Evolutionary conservation across 2,888 invertebrate genomes (phyloP).

Genomic region (Drosophila algonquin): DNA sequence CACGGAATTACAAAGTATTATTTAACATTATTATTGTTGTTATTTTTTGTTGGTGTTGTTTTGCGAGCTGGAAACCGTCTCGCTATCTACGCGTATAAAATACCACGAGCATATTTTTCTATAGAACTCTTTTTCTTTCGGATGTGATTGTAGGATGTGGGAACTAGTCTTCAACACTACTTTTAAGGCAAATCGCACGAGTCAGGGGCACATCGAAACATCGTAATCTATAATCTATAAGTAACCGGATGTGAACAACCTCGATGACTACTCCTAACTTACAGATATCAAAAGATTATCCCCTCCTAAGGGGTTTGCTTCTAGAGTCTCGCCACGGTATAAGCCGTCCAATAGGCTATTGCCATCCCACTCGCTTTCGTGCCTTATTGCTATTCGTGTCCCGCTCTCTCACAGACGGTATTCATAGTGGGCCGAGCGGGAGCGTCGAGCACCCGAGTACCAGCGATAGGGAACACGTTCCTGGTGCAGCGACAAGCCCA

Average conservation of each 20-base stretch:
- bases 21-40: conserved; percentile 16
- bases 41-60: conserved; percentile 8
- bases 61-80: conserved; percentile 16
- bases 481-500: conserved; percentile 52
- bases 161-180: conserved; percentile 42
- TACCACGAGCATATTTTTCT: not conserved
- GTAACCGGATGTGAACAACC: conserved; percentile 35
- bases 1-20: conserved; percentile 38
- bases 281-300: not conserved
- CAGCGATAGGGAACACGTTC: conserved; percentile 81
- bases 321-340: not conserved
- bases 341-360: conserved; percentile 1
- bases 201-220: conserved; percentile 34
- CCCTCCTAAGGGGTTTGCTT: not conserved
- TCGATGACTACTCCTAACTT: conserved; percentile 10
- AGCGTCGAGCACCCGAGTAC: conserved; percentile 83
- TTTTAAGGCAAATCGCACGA: conserved; percentile 69
- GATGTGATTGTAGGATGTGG: conserved; percentile 1
- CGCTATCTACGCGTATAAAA: conserved; percentile 14
- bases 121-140: conserved; percentile 2
- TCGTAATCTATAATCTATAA: not conserved
- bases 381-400: not conserved
- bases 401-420: conserved; percentile 78
- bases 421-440: conserved; percentile 83
- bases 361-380: conserved; percentile 23